Base-by-base conservation (phyloP, 2,888 invertebrate genomes). In the Suillia variegata region DNA sequence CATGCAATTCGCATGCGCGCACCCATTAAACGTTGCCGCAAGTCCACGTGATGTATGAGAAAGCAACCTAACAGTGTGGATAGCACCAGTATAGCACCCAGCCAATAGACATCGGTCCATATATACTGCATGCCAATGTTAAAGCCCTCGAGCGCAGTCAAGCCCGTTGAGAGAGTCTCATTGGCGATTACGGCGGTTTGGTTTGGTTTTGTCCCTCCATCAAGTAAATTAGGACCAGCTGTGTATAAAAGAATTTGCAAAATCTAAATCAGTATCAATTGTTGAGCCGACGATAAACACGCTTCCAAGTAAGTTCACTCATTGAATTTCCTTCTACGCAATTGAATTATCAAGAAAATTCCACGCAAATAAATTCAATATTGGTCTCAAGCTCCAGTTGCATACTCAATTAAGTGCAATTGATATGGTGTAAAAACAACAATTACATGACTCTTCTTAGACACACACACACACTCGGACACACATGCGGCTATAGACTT, bases 1-100 rank as follows among this genome's bases (percentile, higher is more conserved):
- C 87, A 86, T 0, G 89, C 89, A 2, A 90, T 84, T 24, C 91
- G 82, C 70, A 89, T 82, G 65, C 86, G 83, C 84, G 89, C 88
- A 12, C 91, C 90, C 55, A 84, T 76, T 56, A 83, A 68, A 10
- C 80, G 70, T 33, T 79, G 74, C 0, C 78, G 57, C n/a, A 83
- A 65, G 54, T 80, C 80, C 1, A 74, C 68, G 58, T 85, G 85
- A 67, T 85, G 84, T 34, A 76, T 65, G 1, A 84, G 38, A 34
- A 82, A 78, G 24, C 82, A 77, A 1, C 75, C 62, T 0, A 77
- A 26, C 0, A 82, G 50, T 1, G 81, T 80, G 1, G 78, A 62
- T 1, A 76, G 1, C 0, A 84, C 70, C 18, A 85, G 59, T 17
- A 76, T 71, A 1, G 68, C 59, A 0, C 82, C 80, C 20, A 84